These are phyloP conservation scores for Gracilinanus agilis DNA, from an alignment of 2,113 vertebrate species.

Conservation along the genomic window DNA sequence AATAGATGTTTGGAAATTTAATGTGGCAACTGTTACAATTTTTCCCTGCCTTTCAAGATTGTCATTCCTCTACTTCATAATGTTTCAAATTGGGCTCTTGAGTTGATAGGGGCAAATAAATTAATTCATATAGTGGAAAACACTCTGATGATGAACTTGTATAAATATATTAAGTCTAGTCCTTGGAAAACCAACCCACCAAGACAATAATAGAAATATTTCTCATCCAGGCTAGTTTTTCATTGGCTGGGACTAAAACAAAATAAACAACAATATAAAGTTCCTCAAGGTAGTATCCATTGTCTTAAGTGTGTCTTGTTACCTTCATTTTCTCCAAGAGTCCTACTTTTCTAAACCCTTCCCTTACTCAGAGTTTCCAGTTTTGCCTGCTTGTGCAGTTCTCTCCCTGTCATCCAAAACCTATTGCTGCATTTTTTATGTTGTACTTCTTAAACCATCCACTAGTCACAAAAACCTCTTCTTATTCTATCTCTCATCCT, in stretches of 20 bases:
- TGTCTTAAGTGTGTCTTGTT: neutral
- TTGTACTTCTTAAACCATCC: neutral
- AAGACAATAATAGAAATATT: neutral
- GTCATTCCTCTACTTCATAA: neutral
- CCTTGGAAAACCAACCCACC: neutral
- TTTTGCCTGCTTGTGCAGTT: neutral
- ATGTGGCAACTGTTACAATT: neutral
- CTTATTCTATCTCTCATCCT: neutral
- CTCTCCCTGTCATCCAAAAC: neutral
- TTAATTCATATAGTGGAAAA: neutral
- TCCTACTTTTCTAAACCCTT: neutral
- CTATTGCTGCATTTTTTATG: neutral
- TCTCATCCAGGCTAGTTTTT: neutral
- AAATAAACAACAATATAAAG: neutral
- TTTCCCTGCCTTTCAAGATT: neutral
- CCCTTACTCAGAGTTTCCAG: neutral
- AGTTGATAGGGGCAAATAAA: neutral
- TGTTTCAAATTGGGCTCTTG: neutral
- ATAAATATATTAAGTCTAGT: neutral
- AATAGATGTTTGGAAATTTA: neutral
- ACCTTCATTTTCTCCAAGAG: neutral
- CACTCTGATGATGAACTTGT: neutral
- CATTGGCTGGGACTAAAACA: neutral
- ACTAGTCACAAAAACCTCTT: neutral
- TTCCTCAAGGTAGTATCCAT: neutral